phyloP scores from a whole-genome alignment of 2,888 invertebrate genomes.

The Diloba caeruleocephala region DNA sequence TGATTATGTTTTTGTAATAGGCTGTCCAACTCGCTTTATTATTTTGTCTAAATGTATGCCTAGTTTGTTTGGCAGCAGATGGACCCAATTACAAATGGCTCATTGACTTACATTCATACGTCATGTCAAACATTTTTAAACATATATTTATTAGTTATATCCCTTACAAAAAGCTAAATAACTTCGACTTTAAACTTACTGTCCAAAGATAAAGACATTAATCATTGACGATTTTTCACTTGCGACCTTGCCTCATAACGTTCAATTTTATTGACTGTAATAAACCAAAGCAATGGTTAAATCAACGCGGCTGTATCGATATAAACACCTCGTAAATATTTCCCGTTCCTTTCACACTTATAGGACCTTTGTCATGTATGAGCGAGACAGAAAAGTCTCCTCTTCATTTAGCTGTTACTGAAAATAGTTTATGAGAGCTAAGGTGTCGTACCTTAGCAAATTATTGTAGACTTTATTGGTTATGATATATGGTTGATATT shows the following conservation, averaged over 20 bases:
- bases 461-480: constrained; percentile 63
- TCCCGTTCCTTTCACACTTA: constrained; percentile 64
- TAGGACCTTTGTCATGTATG: constrained; percentile 36
- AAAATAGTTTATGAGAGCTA: constrained; percentile 87
- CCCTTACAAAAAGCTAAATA: constrained; percentile 36
- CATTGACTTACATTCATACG: not conserved
- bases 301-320: constrained; percentile 87
- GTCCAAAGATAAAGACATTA: constrained; percentile 83
- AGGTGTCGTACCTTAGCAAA: constrained; percentile 54
- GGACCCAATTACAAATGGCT: constrained; percentile 9
- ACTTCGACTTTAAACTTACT: constrained; percentile 45
- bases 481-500: constrained; percentile 52
- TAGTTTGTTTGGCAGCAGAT: not conserved
- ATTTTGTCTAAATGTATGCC: not conserved
- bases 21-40: no score
- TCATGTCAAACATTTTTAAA: constrained; percentile 17
- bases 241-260: constrained; percentile 89
- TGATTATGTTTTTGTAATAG: no score
- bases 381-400: constrained; percentile 66
- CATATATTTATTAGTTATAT: constrained; percentile 20
- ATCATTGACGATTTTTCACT: constrained; percentile 82
- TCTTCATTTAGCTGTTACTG: constrained; percentile 83
- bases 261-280: constrained; percentile 89
- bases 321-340: constrained; percentile 87
- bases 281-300: constrained; percentile 88